Percentiles rank a stretch among this genome's conserved stretches.
Evolutionary conservation across 1,140 invertebrate genomes (phyloP).

Genomic region (Leptinotarsa undecemlineata): DNA sequence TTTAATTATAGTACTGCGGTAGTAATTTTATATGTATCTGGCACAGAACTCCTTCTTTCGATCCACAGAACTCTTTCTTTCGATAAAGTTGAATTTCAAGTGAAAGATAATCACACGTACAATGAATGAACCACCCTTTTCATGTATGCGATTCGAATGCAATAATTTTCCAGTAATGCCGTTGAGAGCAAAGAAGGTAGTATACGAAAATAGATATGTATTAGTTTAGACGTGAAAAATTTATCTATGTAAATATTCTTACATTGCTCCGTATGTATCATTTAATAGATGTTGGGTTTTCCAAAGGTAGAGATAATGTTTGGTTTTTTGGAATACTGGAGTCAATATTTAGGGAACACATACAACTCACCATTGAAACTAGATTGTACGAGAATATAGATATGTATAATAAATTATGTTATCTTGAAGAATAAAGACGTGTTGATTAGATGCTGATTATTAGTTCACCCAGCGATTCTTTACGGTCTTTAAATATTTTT

Average conservation of each 20-base stretch:
- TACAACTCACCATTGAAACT: background rate
- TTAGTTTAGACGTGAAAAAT: background rate
- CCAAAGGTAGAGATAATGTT: background rate
- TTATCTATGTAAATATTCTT: background rate
- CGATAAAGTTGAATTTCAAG: too few species aligned
- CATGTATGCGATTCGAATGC: background rate
- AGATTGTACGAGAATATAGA: constrained; percentile 15
- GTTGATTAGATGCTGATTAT: background rate
- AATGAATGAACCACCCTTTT: too few species aligned
- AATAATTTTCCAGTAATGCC: background rate
- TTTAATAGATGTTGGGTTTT: constrained; percentile 10
- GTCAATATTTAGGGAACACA: constrained; percentile 34
- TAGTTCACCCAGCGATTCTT: background rate
- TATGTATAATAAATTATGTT: constrained; percentile 7
- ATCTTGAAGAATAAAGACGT: constrained; percentile 14
- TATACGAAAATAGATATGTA: background rate
- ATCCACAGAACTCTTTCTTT: too few species aligned
- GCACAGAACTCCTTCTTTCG: too few species aligned
- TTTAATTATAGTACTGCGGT: too few species aligned
- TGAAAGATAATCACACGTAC: too few species aligned
- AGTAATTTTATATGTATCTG: too few species aligned
- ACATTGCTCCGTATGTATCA: background rate
- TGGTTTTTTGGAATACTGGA: background rate
- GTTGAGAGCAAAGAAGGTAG: background rate
- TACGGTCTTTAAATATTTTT: too few species aligned